Evolutionary conservation across 2,797 vertebrate species (phyloP), one percentile per base, ranked within the genome.

Genomic region (Liparis tanakae): DNA sequence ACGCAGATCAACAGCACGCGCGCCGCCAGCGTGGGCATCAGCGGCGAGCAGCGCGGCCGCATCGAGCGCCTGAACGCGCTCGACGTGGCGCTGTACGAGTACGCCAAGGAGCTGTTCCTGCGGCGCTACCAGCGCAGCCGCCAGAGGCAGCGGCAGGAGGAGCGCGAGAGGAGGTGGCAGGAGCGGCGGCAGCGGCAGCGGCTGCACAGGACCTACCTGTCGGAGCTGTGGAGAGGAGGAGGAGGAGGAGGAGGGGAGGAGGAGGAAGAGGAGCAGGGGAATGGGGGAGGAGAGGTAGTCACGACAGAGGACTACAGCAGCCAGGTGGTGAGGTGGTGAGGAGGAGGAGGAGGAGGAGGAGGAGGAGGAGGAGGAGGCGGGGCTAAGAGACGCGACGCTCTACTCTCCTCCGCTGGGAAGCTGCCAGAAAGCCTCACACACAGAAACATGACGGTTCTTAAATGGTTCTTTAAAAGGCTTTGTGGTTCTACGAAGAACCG

Each of bases 291-390:
- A 71, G 88, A 70, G 55, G 82, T 73, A 0, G 81, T 92, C 3
- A 94, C 97, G 78, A 98, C 97, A 1, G 96, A 98, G 93, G 97
- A 98, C 95, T 99, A 99, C 87, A 96, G 96, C 33, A 97, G 96
- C 89, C 97, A 98, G 87, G 97, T 99, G n/a, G 95, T 96, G 82
- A 94, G 95, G 81, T 99, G 97, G 97, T 98, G 95, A 97, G 71
- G 94, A 39, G 71, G 59, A 14, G 0, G 20, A 4, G 44, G 44
- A n/a, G n/a, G 95, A 97, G 71, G 94, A 39, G 71, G 95, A 97
- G 71, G 94, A 39, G 71, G 95, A 97, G 71, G 94, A 39, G 71
- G 59, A 14, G 0, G 20, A 4, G 44, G 44, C 25, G 25, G n/a
- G 44, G 39, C 44, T 63, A 9, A 17, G 48, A 57, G 5, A 54